Base-by-base conservation (phyloP, 2,888 invertebrate genomes). In the Rhorus exstirpatorius region DNA sequence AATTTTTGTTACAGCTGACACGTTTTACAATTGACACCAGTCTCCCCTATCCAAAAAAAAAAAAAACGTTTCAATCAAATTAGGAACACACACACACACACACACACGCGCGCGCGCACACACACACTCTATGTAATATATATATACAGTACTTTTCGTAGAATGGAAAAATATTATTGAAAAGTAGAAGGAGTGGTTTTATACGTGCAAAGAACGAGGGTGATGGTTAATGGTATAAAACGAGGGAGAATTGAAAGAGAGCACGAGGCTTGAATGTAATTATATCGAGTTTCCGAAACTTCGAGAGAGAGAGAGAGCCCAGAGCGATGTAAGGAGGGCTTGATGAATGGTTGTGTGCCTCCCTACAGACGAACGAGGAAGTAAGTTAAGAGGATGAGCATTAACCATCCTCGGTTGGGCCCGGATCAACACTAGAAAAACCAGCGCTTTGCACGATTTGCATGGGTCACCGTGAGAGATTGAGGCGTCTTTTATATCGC, bases 261-360 rank as follows among this genome's bases (percentile, higher is more conserved):
- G 44, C 46, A 58, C 46, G 35, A 67, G 38, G 31, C 61, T 75
- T 67, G 60, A 70, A 71, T 70, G 78, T 77, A 78, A 83, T 78
- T 81, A 81, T 81, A 74, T 61, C 35, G 19, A 63, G 55, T 19
- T 4, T n/a, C 31, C 67, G 68, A 81, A 81, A 70, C 65, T 83
- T 65, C 67, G 71, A 38, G 67, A 68, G 65, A n/a, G n/a, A 67
- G 71, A 38, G 67, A 63, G 38, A 38, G 38, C 38, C 60, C 70
- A 65, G 21, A 8, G 63, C 35, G 19, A 80, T 70, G 75, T 61
- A 63, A 55, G 76, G 63, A 76, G 75, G 63, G 65, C 65, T 85
- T 79, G 78, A 84, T 85, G 83, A 85, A 85, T 85, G 81, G 78
- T 81, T 55, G 79, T 65, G 55, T 61, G 67, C 65, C 63, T 60